These are phyloP conservation scores for Caenorhabditis inopinata DNA, from an alignment of 1,140 invertebrate genomes.

Conservation along the genomic window DNA sequence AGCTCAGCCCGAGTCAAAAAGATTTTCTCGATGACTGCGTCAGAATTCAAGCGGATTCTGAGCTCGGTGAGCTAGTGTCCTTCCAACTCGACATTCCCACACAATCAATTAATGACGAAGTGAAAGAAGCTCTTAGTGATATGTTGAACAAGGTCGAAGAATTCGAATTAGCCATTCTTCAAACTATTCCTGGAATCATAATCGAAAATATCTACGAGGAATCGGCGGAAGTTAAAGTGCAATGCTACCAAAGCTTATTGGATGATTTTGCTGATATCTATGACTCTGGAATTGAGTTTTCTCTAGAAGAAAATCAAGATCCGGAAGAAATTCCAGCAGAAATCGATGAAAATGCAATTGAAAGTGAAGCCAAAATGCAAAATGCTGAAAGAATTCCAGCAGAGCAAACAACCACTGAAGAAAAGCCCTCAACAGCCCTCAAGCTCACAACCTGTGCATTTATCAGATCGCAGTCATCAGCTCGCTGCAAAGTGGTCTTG, in stretches of 20 bases:
- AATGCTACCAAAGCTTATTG: too few relatives aligned
- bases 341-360: background rate
- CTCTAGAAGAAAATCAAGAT: too few relatives aligned
- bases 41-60: background rate
- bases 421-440: background rate
- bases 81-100: background rate
- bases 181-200: background rate
- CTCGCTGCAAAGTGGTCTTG: background rate
- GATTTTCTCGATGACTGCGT: background rate
- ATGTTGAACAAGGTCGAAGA: background rate
- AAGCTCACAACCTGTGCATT: background rate
- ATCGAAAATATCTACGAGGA: background rate
- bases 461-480: constrained; percentile 14
- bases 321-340: too few relatives aligned
- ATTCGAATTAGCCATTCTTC: background rate
- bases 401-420: background rate
- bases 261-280: too few relatives aligned
- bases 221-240: too few relatives aligned
- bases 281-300: too few relatives aligned
- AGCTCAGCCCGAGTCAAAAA: constrained; percentile 26
- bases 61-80: background rate
- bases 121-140: background rate
- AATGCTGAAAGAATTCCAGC: background rate
- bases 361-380: background rate
- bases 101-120: too few relatives aligned